Percentiles rank a stretch among this genome's conserved stretches.
These are phyloP conservation scores for Bombus cullumanus DNA, from an alignment of 1,140 invertebrate genomes.

Conservation along the genomic window DNA sequence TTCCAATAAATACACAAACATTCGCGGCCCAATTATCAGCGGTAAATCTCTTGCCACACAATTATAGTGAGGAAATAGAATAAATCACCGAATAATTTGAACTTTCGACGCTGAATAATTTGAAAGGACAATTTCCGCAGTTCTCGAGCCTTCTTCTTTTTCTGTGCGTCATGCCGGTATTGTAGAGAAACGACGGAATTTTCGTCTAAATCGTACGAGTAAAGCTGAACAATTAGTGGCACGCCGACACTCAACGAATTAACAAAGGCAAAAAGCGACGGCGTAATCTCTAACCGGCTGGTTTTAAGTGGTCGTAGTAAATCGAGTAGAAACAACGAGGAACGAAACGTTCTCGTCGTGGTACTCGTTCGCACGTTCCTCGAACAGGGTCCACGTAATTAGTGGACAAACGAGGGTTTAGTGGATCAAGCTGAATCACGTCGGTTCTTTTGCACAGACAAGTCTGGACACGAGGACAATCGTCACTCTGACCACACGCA, in stretches of 20 bases:
- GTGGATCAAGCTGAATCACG: conserved; percentile 6
- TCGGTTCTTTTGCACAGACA: conserved; percentile 4
- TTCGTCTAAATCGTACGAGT: conserved; percentile 40
- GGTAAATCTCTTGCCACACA: not conserved
- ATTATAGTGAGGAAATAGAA: not conserved
- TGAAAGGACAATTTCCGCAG: not conserved
- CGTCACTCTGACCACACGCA: not conserved
- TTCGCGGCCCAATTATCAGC: not conserved
- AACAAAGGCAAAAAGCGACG: conserved; percentile 33
- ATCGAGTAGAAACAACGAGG: conserved; percentile 35
- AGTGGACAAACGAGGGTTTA: conserved; percentile 28
- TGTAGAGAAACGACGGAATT: not conserved
- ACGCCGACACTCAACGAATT: conserved; percentile 38
- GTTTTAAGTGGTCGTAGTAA: conserved; percentile 7
- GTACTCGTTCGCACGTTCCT: conserved; percentile 23
- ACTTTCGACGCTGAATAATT: not conserved
- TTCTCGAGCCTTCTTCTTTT: not conserved
- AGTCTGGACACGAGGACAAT: conserved; percentile 1
- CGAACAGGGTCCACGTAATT: conserved; percentile 21
- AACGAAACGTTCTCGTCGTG: conserved; percentile 1
- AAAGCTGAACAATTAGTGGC: conserved; percentile 45
- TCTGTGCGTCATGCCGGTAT: not conserved
- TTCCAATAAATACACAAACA: not conserved
- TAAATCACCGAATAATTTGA: not conserved
- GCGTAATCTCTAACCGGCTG: conserved; percentile 14